These are phyloP conservation scores for Hippocampus mohnikei DNA, from an alignment of 2,113 vertebrate genomes.

Conservation along the genomic window DNA sequence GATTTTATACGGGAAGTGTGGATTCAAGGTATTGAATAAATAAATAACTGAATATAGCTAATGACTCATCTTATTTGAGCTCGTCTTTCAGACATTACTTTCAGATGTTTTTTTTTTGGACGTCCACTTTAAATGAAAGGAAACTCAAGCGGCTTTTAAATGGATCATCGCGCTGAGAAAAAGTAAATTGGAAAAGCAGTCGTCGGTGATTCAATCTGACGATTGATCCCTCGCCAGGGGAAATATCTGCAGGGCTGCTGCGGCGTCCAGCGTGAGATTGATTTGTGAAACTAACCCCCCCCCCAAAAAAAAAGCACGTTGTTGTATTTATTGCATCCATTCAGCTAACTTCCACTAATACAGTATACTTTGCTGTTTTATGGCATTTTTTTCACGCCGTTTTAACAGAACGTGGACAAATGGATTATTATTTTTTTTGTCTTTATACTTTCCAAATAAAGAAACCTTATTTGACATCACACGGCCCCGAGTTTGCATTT, in stretches of 20 bases:
- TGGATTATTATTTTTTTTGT: conserved; percentile 15
- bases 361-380: not conserved
- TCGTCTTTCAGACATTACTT: not conserved
- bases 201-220: conserved; percentile 58
- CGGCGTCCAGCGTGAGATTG: conserved; percentile 52
- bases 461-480: not conserved
- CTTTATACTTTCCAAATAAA: not conserved
- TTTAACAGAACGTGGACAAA: not conserved
- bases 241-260: conserved; percentile 49
- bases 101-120: not conserved
- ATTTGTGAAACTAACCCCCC: conserved; percentile 32
- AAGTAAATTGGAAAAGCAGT: conserved; percentile 60
- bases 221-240: conserved; percentile 55
- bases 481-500: conserved; percentile 15
- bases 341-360: conserved; percentile 29
- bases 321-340: conserved; percentile 38
- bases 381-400: not conserved
- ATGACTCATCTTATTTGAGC: too few relatives aligned
- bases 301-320: conserved; percentile 16
- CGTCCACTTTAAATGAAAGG: conserved; percentile 45
- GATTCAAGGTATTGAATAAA: too few relatives aligned
- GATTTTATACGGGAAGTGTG: too few relatives aligned
- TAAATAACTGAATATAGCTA: too few relatives aligned
- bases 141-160: conserved; percentile 33
- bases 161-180: conserved; percentile 35